Conservation (phyloP, 2,797 vertebrate genomes). For the Lepidocolaptes lacrymiger region DNA sequence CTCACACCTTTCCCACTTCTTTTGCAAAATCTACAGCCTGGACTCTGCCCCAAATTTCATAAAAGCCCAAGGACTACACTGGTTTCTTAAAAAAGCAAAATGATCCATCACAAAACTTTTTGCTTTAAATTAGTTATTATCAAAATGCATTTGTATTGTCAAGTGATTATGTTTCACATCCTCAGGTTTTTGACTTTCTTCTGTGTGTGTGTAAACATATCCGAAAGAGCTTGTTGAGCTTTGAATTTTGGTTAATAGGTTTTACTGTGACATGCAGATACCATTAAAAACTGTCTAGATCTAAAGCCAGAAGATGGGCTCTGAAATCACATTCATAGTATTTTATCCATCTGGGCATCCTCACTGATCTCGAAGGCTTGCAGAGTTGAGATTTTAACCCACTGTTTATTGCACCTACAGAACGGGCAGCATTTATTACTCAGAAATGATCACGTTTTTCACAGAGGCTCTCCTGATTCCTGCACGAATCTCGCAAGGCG, state of each 20-base stretch:
- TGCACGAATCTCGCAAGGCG: background rate
- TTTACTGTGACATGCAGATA: background rate
- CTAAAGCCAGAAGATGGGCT: background rate
- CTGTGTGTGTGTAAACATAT: accelerated
- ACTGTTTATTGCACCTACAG: accelerated
- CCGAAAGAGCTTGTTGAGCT: background rate
- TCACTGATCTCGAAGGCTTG: background rate
- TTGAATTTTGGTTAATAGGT: background rate
- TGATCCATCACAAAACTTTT: background rate
- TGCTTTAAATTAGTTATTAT: background rate
- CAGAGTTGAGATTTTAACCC: background rate
- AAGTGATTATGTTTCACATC: background rate
- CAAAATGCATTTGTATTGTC: background rate
- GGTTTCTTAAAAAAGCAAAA: background rate
- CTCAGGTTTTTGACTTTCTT: background rate
- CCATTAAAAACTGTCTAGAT: background rate
- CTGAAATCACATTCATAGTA: background rate
- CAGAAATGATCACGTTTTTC: background rate
- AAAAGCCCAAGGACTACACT: background rate
- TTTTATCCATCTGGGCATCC: background rate
- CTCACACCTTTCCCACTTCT: background rate
- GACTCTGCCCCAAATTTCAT: background rate
- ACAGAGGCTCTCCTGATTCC: background rate
- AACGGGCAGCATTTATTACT: background rate
- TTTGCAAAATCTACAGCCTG: background rate